Evolutionary conservation across 1,140 invertebrate species (phyloP).

Genomic region (Atta cephalotes): DNA sequence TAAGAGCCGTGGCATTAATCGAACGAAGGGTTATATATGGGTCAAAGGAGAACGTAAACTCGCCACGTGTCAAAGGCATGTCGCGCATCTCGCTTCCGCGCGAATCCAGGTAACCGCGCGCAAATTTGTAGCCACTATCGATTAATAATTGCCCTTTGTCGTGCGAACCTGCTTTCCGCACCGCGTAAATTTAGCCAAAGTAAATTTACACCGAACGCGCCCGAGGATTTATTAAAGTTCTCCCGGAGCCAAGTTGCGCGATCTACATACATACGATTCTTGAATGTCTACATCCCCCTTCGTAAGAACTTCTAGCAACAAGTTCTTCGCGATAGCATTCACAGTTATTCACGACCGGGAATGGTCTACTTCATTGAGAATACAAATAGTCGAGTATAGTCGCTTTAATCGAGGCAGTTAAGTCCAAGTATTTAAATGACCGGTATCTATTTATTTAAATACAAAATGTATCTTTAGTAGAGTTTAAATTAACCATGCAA

Average conservation of each 20-base stretch:
- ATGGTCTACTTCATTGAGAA: not conserved
- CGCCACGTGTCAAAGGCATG: constrained; percentile 33
- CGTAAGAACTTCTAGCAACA: constrained; percentile 28
- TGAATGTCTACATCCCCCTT: constrained; percentile 14
- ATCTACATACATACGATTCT: constrained; percentile 28
- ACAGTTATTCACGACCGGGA: not conserved
- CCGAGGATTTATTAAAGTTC: constrained; percentile 66
- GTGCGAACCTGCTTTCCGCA: constrained; percentile 20
- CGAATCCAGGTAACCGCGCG: not conserved
- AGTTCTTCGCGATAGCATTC: constrained; percentile 2
- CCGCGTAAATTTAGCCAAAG: constrained; percentile 40
- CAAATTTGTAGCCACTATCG: constrained; percentile 20
- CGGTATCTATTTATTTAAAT: not conserved
- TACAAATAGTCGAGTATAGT: constrained; percentile 18
- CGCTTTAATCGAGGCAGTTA: not conserved
- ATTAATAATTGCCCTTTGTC: constrained; percentile 68
- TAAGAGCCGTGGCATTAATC: constrained; percentile 57
- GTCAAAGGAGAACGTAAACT: constrained; percentile 49
- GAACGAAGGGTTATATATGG: constrained; percentile 40
- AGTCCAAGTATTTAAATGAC: not conserved
- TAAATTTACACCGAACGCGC: constrained; percentile 38
- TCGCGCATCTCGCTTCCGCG: constrained; percentile 29
- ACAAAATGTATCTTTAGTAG: not conserved
- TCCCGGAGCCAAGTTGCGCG: not conserved
- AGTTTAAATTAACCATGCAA: not conserved